Conservation (phyloP, 2,113 vertebrate genomes). For the Carassius gibelio region DNA sequence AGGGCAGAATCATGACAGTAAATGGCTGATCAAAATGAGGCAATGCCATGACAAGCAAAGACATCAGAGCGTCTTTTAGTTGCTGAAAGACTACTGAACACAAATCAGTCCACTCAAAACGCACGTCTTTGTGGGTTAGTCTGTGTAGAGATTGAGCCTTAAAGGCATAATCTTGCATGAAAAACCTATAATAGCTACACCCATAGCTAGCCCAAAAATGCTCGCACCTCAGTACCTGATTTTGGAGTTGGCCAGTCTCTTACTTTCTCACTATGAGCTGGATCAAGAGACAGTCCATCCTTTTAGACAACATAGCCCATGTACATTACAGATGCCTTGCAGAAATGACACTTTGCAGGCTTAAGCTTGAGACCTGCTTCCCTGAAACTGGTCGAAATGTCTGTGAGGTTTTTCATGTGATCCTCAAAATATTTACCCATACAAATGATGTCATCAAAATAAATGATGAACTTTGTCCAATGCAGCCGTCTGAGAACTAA, state of each 20-base stretch:
- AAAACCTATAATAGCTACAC: too few species aligned
- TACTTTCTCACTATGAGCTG: not conserved
- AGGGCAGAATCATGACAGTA: too few species aligned
- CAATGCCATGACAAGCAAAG: too few species aligned
- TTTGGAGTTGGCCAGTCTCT: not conserved
- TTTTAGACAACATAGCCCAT: not conserved
- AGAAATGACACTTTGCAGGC: not conserved
- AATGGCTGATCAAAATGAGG: too few species aligned
- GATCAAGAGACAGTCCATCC: not conserved
- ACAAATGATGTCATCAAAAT: not conserved
- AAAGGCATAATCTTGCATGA: too few species aligned
- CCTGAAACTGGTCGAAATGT: not conserved
- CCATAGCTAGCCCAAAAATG: not conserved
- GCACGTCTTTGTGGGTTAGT: too few species aligned
- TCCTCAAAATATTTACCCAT: not conserved
- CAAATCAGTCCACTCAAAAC: too few species aligned
- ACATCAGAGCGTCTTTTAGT: too few species aligned
- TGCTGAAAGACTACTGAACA: too few species aligned
- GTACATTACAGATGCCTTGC: not conserved
- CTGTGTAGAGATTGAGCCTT: too few species aligned
- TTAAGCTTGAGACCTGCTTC: constrained; percentile 3
- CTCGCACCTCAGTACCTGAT: not conserved
- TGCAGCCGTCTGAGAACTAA: not conserved
- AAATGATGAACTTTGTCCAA: not conserved
- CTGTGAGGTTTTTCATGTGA: not conserved